These are phyloP conservation scores for Orussus abietinus DNA, from an alignment of 1,140 invertebrate genomes.

Conservation along the genomic window DNA sequence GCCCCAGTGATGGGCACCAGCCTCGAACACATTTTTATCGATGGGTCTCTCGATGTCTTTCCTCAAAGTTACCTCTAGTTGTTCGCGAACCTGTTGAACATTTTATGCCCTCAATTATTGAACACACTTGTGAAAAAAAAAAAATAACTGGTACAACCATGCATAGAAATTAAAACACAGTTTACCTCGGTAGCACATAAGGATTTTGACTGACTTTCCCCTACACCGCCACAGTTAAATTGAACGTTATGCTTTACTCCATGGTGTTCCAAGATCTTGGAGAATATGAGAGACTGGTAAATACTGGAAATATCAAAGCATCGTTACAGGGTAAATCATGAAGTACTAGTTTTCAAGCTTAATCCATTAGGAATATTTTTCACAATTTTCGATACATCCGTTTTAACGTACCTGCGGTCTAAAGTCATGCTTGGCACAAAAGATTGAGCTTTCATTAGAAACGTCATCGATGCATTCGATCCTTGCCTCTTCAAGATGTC, in stretches of 20 bases:
- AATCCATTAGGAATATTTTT: not conserved
- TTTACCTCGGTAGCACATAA: constrained; percentile 44
- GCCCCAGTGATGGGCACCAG: constrained; percentile 48
- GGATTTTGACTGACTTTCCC: constrained; percentile 30
- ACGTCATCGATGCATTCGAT: constrained; percentile 30
- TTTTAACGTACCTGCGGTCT: constrained; percentile 33
- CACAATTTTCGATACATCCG: constrained; percentile 2
- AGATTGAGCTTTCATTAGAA: constrained; percentile 34
- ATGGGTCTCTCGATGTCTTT: constrained; percentile 30
- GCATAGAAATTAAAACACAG: not conserved
- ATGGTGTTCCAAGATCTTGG: constrained; percentile 42
- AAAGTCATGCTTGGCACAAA: constrained; percentile 31
- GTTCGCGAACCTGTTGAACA: constrained; percentile 29
- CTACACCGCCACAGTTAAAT: constrained; percentile 27
- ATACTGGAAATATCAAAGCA: constrained; percentile 32
- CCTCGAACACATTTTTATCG: constrained; percentile 33
- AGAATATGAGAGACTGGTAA: constrained; percentile 46
- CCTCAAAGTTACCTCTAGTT: constrained; percentile 30
- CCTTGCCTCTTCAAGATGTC: constrained; percentile 39
- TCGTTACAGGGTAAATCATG: constrained; percentile 7
- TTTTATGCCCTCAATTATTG: not conserved
- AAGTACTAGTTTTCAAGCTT: not conserved
- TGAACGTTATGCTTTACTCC: constrained; percentile 37
- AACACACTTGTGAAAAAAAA: constrained; percentile 1
- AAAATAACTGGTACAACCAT: not conserved